phyloP scores from a whole-genome alignment of 1,140 invertebrate species.

The Camponotus floridanus region DNA sequence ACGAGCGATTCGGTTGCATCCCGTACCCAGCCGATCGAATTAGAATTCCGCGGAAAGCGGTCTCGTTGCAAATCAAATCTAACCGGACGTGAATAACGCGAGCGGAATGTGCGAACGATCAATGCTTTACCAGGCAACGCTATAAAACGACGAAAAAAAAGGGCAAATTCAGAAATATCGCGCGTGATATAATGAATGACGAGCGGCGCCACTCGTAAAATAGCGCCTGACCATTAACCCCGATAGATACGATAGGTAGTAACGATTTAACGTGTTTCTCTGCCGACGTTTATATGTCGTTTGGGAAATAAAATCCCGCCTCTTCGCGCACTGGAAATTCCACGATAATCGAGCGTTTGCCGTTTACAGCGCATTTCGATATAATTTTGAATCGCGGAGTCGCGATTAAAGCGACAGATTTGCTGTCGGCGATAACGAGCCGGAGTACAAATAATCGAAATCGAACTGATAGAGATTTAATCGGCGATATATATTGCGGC shows the following conservation, averaged over 20 bases:
- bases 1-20: background rate
- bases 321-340: background rate
- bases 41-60: background rate
- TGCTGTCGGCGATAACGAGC: conserved; percentile 22
- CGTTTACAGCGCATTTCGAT: background rate
- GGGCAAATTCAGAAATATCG: conserved; percentile 58
- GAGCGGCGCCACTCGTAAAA: conserved; percentile 62
- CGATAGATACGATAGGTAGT: conserved; percentile 65
- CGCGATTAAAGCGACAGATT: conserved; percentile 48
- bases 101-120: background rate
- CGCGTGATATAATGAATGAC: conserved; percentile 54
- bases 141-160: conserved; percentile 44
- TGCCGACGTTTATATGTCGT: conserved; percentile 56
- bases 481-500: background rate
- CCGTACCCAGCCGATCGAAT: background rate
- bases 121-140: conserved; percentile 31
- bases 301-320: conserved; percentile 47
- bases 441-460: background rate
- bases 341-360: conserved; percentile 43
- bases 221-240: conserved; percentile 63
- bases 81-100: conserved; percentile 42
- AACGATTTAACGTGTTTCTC: conserved; percentile 61
- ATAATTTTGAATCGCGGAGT: background rate
- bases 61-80: conserved; percentile 35
- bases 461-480: conserved; percentile 17